These are phyloP conservation scores for Sycophaga agraensis DNA, from an alignment of 1,140 invertebrate species.

Conservation along the genomic window DNA sequence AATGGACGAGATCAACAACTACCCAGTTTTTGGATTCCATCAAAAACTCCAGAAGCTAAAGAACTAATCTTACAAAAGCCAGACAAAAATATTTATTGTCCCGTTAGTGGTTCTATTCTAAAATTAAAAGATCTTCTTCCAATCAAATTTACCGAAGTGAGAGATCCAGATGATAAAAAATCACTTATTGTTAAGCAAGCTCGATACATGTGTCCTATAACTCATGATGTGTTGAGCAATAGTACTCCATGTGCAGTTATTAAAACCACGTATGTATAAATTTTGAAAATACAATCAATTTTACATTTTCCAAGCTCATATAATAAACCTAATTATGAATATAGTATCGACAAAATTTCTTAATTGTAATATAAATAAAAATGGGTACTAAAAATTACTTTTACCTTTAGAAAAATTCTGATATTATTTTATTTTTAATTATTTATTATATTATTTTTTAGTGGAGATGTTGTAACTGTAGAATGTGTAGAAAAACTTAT, in stretches of 20 bases:
- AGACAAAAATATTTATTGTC: constrained; percentile 89
- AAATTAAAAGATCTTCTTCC: constrained; percentile 91
- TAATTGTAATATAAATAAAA: no score
- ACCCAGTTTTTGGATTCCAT: constrained; percentile 97
- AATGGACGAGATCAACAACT: constrained; percentile 70
- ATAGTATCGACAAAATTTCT: no score
- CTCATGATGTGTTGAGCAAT: constrained; percentile 93
- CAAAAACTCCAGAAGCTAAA: constrained; percentile 85
- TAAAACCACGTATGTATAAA: constrained; percentile 75
- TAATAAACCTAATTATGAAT: no score
- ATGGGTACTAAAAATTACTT: no score
- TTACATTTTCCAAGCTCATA: no score
- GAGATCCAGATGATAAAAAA: constrained; percentile 81
- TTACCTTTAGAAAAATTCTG: no score
- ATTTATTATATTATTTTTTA: constrained; percentile 49
- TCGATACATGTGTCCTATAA: constrained; percentile 96
- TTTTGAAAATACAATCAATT: no score
- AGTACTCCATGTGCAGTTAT: constrained; percentile 91
- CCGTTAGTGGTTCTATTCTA: constrained; percentile 86
- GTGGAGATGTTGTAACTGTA: constrained; percentile 94
- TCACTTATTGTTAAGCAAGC: constrained; percentile 81
- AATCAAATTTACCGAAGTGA: constrained; percentile 90
- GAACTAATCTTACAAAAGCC: constrained; percentile 78
- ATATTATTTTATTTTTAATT: no score
- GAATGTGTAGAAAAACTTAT: constrained; percentile 97